Evolutionary conservation across 1,140 invertebrate species (phyloP), one percentile per base, ranked within the genome.

Genomic region (Daktulosphaira vitifoliae): DNA sequence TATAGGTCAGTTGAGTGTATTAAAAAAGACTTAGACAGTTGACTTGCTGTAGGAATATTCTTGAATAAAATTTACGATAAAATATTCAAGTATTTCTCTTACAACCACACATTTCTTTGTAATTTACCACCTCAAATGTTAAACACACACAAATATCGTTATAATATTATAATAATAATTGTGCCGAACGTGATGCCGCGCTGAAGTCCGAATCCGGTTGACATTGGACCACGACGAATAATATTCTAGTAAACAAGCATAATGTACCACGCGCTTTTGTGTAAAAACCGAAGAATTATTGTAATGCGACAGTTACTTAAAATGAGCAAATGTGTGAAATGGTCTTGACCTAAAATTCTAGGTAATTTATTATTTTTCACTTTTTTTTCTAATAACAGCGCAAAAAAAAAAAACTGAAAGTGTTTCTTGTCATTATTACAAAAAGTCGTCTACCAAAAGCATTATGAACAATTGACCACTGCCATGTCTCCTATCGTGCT

Each of bases 301-400:
- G 54, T 59, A 46, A 59, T 46, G 23, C 23, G 53, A 44, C 39
- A 56, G 39, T 56, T 56, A 44, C 53, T 22, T 56, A 56, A 44
- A 16, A 13, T 16, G 53, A 25, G 39, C 16, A 46, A 46, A 33
- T 33, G 11, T 16, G 23, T 6, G 5, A 13, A 46, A 33, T 20
- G 56, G 11, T 62, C 56, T 62, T 62, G 56, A 62, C 56, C 56
- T 62, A 48, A 62, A 48, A 48, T 46, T 6, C 11, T 16, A 48
- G 20, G 11, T 11, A 11, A 33, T 33, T 6, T 33, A 33, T 33
- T 33, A 33, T 9, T 13, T 25, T 46, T 25, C 11, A 33, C 11
- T 48, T 62, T 16, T 59, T n/a, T 11, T 44, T 16, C 39, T 16
- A 44, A 5, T 16, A 62, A 62, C 29, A 33, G 3, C 18, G 38